A percentile compares a stretch with the other conserved stretches of the same genome.
These are phyloP conservation scores for Benitochromis conjunctus DNA, from an alignment of 2,113 vertebrate genomes.

Conservation along the genomic window DNA sequence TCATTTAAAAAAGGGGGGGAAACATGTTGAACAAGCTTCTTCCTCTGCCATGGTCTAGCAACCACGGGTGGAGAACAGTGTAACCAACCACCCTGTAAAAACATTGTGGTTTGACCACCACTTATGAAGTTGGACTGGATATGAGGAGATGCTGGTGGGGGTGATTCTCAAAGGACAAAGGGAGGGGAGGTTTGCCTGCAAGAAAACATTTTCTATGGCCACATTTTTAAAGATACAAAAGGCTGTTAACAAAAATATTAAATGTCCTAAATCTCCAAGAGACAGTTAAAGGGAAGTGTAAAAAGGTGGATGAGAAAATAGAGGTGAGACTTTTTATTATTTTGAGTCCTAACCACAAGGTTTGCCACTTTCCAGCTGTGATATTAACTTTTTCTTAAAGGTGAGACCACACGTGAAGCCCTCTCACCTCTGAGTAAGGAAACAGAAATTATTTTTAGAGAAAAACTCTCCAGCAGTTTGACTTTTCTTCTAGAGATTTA, in stretches of 20 bases:
- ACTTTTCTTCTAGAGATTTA: conserved; percentile 70
- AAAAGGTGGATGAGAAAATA: neutral
- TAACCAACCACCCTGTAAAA: conserved; percentile 70
- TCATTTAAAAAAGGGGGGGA: conserved; percentile 48
- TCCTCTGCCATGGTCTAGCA: conserved; percentile 66
- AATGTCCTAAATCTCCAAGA: neutral
- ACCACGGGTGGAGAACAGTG: conserved; percentile 70
- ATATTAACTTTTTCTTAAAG: conserved; percentile 66
- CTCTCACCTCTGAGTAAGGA: conserved; percentile 60
- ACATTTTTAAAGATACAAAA: neutral
- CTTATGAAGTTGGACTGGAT: conserved; percentile 66
- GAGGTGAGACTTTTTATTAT: conserved; percentile 14
- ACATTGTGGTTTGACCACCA: conserved; percentile 76
- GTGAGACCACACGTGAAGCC: conserved; percentile 77
- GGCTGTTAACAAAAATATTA: neutral
- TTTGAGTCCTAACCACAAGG: conserved; percentile 24
- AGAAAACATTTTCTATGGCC: conserved; percentile 1
- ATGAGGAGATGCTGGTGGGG: conserved; percentile 39
- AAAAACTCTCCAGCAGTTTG: conserved; percentile 39
- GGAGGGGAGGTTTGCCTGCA: conserved; percentile 4
- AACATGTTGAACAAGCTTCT: conserved; percentile 78
- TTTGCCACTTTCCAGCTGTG: conserved; percentile 68
- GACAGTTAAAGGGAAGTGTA: neutral
- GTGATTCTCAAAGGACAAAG: conserved; percentile 53
- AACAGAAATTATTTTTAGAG: conserved; percentile 72